Conservation (phyloP, 1,140 invertebrate species). For the Rhopalosiphum maidis region DNA sequence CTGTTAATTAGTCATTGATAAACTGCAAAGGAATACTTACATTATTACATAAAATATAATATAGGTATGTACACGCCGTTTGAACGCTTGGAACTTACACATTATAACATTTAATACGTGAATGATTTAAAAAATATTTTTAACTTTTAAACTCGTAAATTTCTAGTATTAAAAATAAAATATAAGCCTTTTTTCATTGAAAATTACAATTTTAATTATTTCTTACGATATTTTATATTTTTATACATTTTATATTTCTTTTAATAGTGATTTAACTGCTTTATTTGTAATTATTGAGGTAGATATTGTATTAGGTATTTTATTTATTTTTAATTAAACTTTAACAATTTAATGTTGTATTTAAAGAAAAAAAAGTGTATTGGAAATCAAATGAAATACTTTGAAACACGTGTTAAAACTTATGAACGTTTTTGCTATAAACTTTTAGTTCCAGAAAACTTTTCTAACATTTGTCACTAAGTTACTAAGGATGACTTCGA, state of each 20-base stretch:
- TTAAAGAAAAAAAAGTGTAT: neutral
- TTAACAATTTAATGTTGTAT: slow-evolving; percentile 14
- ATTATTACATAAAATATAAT: neutral
- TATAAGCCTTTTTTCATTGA: neutral
- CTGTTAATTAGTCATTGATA: neutral
- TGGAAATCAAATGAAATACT: neutral
- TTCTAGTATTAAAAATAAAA: neutral
- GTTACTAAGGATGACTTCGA: neutral
- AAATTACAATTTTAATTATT: neutral
- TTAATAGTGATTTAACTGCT: neutral
- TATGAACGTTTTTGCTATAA: neutral
- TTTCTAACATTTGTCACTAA: slow-evolving; percentile 5
- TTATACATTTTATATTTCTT: neutral
- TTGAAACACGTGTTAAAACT: slow-evolving; percentile 15
- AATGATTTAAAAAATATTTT: no score
- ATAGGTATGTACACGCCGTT: neutral
- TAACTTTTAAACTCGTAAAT: neutral
- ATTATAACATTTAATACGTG: no score
- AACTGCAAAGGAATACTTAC: neutral
- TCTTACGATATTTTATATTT: no score
- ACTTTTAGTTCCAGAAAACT: neutral
- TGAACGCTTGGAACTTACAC: neutral
- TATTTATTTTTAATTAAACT: slow-evolving; percentile 29
- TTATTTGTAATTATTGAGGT: neutral
- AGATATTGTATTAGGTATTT: neutral